Conservation (phyloP, 2,888 invertebrate species). For the Belgica antarctica region DNA sequence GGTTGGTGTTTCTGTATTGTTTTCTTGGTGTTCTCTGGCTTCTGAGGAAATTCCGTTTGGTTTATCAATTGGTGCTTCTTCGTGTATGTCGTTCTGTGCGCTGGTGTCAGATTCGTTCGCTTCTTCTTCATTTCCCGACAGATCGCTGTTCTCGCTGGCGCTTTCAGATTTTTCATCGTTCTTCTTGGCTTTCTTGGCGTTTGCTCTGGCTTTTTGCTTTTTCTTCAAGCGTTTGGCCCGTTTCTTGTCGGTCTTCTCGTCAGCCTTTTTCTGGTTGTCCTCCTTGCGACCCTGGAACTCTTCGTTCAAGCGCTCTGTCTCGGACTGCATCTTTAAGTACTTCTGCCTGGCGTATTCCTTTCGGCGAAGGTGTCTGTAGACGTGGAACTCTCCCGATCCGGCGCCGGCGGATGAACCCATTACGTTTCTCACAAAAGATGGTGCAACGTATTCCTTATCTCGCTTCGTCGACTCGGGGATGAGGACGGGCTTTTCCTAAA, state of each 20-base stretch:
- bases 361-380: constrained; percentile 89
- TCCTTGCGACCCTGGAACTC: constrained; percentile 45
- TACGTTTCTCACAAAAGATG: constrained; percentile 92
- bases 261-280: constrained; percentile 58
- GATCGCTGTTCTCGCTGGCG: neutral
- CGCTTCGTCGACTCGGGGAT: constrained; percentile 79
- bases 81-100: neutral
- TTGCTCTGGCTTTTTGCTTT: constrained; percentile 60
- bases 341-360: constrained; percentile 97
- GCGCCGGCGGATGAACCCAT: constrained; percentile 99
- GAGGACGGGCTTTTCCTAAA: constrained; percentile 85
- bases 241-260: constrained; percentile 85
- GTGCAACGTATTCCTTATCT: constrained; percentile 60
- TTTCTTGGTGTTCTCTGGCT: no score
- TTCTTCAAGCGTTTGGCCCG: constrained; percentile 82
- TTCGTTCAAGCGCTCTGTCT: constrained; percentile 62
- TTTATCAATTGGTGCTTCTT: neutral
- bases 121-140: neutral
- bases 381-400: constrained; percentile 98
- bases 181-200: constrained; percentile 46
- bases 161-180: constrained; percentile 44
- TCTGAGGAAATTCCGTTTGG: no score
- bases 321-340: constrained; percentile 83
- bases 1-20: no score
- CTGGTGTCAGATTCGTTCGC: neutral